These are phyloP conservation scores for Peromyscus melanophrys DNA, from an alignment of 2,797 vertebrate species.

Conservation along the genomic window DNA sequence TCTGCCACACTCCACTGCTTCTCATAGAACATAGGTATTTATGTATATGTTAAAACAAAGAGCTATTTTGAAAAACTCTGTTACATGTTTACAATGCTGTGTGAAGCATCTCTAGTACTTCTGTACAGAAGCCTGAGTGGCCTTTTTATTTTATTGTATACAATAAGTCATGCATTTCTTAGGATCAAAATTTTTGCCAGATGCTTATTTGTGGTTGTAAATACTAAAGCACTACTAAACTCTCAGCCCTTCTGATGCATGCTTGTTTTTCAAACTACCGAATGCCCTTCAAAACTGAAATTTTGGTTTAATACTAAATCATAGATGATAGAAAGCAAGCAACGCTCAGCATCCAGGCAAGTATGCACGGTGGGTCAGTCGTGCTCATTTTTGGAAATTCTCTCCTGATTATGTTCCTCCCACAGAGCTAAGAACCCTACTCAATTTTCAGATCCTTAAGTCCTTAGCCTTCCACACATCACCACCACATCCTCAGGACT, in stretches of 20 bases:
- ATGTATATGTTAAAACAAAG: constrained; percentile 58
- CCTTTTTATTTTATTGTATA: constrained; percentile 50
- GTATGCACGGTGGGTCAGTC: not conserved
- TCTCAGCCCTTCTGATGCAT: constrained; percentile 9
- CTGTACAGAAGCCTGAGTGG: constrained; percentile 2
- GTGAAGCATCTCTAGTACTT: not conserved
- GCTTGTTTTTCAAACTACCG: constrained; percentile 32
- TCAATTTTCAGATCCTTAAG: not conserved
- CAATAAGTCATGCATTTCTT: constrained; percentile 56
- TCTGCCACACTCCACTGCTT: constrained; percentile 43
- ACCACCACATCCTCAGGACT: not conserved
- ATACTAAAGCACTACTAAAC: constrained; percentile 30
- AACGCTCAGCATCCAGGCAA: not conserved
- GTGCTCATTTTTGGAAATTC: not conserved
- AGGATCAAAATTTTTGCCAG: constrained; percentile 46
- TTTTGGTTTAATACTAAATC: constrained; percentile 49
- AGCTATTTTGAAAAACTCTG: constrained; percentile 21
- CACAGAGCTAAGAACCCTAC: not conserved
- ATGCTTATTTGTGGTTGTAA: constrained; percentile 58
- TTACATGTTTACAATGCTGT: not conserved
- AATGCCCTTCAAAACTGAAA: constrained; percentile 26
- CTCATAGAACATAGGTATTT: constrained; percentile 61
- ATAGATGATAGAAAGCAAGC: constrained; percentile 13
- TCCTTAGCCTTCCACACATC: not conserved
- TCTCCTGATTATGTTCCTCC: not conserved